Base-by-base conservation (phyloP, 2,888 invertebrate species). In the Noctuana brunneofusca region DNA sequence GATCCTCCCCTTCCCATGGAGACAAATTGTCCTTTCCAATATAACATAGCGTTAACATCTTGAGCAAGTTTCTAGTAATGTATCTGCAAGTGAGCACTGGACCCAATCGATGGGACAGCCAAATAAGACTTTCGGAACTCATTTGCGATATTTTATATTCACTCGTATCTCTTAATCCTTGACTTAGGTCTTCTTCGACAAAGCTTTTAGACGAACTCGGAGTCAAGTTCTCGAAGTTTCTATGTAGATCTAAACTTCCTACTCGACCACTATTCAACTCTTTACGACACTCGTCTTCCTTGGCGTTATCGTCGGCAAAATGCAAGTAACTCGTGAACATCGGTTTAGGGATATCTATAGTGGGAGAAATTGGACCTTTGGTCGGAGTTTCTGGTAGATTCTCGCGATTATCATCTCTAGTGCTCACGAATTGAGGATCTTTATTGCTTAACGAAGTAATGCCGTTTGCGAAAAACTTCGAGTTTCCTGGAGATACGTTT, bases 31-130 rank as follows among this genome's bases (percentile, higher is more conserved):
- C 96, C 75, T 94, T 95, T 0, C 96, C 97, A 20, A 97, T 95
- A 80, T 98, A 99, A 84, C 99, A 99, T 2, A 99, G 86, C 0
- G 98, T 97, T 58, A 99, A 87, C 97, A 99, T 98, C 76, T 98
- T 95, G 11, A 99, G 91, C 68, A 99, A 92, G 90, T 98, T 98
- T 65, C 97, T 93, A 0, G 98, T 96, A 27, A 99, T 92, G 87
- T 97, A 96, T 70, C 97, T 95, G 43, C 98, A 97, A 0, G 98
- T 97, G 22, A 99, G 92, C 52, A 99, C 97, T 0, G 99, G 99
- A 0, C 99, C 99, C 16, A 99, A 88, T 67, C 98, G 94, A 86
- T 98, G 97, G 0, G 98, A 95, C 64, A 99, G 79, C 98, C 99
- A 99, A 65, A 97, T 94, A 0, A 97, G 87, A 75, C 97, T 97